Evolutionary conservation across 2,888 invertebrate genomes (phyloP), one percentile per base, ranked within the genome.

Genomic region (Cephus sareptanus): DNA sequence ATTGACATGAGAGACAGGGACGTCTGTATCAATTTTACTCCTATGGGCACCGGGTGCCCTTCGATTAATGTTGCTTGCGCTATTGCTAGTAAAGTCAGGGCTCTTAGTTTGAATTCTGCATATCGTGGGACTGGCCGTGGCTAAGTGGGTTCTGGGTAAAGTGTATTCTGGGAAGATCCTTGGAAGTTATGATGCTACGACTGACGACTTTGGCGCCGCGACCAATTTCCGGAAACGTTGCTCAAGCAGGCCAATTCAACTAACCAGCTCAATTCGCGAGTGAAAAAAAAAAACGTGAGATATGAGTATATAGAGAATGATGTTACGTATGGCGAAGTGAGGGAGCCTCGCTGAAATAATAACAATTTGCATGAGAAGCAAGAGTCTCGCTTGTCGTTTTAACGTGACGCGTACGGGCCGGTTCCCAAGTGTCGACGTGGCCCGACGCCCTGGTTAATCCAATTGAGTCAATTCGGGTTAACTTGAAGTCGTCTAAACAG

Each of bases 401-500:
- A 73, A 34, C 73, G 78, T 86, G 83, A 86, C 84, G 85, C 85
- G 84, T 79, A 77, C 86, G 87, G 86, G 86, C 85, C 87, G 86
- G 91, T 91, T 91, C 90, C 91, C 91, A 91, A 91, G 91, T 91
- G 90, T 90, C 88, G 90, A 87, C 87, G 88, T 88, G 85, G 89
- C 83, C 86, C 87, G 87, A 86, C 89, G 88, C 88, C 56, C 56
- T 56, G 87, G 88, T 91, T 91, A 91, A 91, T 91, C 88, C 88
- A 91, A 91, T 91, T 91, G 90, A 89, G 88, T 89, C 90, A 91
- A 91, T 91, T 91, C 86, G 86, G 90, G 91, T 91, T 91, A 91
- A 90, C 91, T 91, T 90, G 88, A 91, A 91, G 91, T 91, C 90
- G 90, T 90, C 91, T 90, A 91, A 91, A 91, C 91, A 90, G 90